A percentile compares a stretch with the other conserved stretches of the same genome.
Evolutionary conservation across 30 jellyfish, hydroid and myxozoan genomes (phyloP).

Genomic region (Nemopilema nomurai): DNA sequence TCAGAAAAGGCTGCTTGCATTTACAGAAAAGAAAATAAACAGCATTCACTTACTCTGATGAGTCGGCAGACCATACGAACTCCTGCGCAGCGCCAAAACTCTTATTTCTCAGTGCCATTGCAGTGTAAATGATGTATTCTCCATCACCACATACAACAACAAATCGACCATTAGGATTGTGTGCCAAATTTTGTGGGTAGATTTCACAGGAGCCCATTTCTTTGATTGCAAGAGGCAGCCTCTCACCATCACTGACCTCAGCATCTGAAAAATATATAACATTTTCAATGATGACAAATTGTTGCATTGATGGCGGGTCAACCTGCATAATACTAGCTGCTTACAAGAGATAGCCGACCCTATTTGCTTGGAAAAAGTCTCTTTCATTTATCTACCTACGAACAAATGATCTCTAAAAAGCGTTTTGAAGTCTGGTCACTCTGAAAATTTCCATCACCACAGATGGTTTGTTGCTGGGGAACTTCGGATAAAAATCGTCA

Average conservation of each 20-base stretch:
- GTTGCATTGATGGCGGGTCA: too few relatives aligned
- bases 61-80: slow-evolving; percentile 99
- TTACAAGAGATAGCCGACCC: too few relatives aligned
- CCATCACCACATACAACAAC: slow-evolving; percentile 99
- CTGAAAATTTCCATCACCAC: too few relatives aligned
- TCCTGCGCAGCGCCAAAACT: slow-evolving; percentile 97
- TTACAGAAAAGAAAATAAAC: background rate
- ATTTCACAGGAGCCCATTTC: slow-evolving; percentile 99
- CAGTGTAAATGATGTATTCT: slow-evolving; percentile 97
- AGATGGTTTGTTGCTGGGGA: too few relatives aligned
- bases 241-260: slow-evolving; percentile 91
- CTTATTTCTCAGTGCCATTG: slow-evolving; percentile 97
- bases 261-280: slow-evolving; percentile 45
- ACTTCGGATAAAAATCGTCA: too few relatives aligned
- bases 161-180: slow-evolving; percentile 97
- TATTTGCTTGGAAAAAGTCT: too few relatives aligned
- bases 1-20: too few relatives aligned
- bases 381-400: too few relatives aligned
- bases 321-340: too few relatives aligned
- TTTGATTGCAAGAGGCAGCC: slow-evolving; percentile 91
- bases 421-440: too few relatives aligned
- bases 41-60: slow-evolving; percentile 81
- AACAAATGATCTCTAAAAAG: too few relatives aligned
- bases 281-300: too few relatives aligned
- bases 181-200: slow-evolving; percentile 94